Evolutionary conservation across 2,888 invertebrate species (phyloP).

Genomic region (Craniophora ligustri): DNA sequence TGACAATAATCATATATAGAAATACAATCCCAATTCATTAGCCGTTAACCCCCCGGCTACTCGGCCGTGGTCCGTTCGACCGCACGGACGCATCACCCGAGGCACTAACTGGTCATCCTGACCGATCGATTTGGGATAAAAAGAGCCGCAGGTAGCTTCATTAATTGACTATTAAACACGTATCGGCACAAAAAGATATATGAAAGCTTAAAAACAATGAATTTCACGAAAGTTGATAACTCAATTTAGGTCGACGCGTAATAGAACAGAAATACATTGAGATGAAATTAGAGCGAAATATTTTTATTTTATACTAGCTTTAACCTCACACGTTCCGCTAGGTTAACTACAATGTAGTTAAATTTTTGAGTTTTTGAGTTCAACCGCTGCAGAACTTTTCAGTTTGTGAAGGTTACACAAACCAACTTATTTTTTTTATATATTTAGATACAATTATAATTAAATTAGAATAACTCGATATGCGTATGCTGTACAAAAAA

Average conservation of each 20-base stretch:
- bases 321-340: no score
- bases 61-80: slow-evolving; percentile 53
- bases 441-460: no score
- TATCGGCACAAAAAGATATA: slow-evolving; percentile 83
- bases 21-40: slow-evolving; percentile 58
- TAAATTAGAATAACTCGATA: no score
- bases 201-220: slow-evolving; percentile 84
- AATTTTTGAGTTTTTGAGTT: no score
- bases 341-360: no score
- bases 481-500: no score
- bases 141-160: slow-evolving; percentile 84
- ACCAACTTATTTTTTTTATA: no score
- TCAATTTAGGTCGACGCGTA: slow-evolving; percentile 78
- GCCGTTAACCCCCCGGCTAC: slow-evolving; percentile 57
- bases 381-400: no score
- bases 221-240: slow-evolving; percentile 87
- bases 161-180: slow-evolving; percentile 87
- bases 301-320: slow-evolving; percentile 3
- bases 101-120: slow-evolving; percentile 70
- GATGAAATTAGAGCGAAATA: slow-evolving; percentile 33
- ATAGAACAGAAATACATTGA: slow-evolving; percentile 61
- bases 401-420: no score
- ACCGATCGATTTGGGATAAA: slow-evolving; percentile 72
- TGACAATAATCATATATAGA: slow-evolving; percentile 54
- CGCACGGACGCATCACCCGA: slow-evolving; percentile 54